Evolutionary conservation across 1,140 invertebrate species (phyloP), one percentile per base, ranked within the genome.

Genomic region (Saccostrea echinata): DNA sequence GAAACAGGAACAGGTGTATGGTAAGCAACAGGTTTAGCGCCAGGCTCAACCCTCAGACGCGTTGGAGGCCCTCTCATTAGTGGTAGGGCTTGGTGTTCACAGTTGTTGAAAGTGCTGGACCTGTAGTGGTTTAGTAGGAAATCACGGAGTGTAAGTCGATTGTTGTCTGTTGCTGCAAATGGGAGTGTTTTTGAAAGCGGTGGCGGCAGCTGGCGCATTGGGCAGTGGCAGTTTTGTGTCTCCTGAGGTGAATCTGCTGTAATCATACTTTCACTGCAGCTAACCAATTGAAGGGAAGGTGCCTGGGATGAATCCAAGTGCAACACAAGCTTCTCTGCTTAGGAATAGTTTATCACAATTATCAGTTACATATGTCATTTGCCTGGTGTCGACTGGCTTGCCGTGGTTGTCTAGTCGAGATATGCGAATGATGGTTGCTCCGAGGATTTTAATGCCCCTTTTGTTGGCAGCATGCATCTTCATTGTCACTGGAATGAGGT

Each of bases 71-170:
- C 89, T 16, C 64, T 33, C 90, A 91, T 92, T 21, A 88, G 18
- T 9, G 91, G 91, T 0, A 90, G 86, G 0, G 87, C 68, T 53
- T 91, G 90, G 30, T 91, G 91, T n/a, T 91, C 86, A 84, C 91
- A 92, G 18, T 76, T 89, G 61, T 92, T 92, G 87, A 91, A 91
- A 35, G 91, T 90, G 84, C 88, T 90, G 16, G 89, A 85, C 16
- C 61, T 85, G 68, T 91, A 90, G 57, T 88, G 71, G 3, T 92
- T 55, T 8, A 91, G 61, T 0, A 90, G 81, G n/a, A 55, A 91
- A 16, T 86, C 18, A 33, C 88, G 4, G 1, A 92, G 55, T 33
- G 85, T 68, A 30, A 24, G 18, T 6, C 61, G n/a, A 30, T 90
- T 88, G 0, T 89, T 88, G 11, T 84, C 87, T 16, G 88, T 89